A percentile compares a stretch with the other conserved stretches of the same genome.
These are phyloP conservation scores for Drosophila paracracens DNA, from an alignment of 2,888 invertebrate genomes.

Conservation along the genomic window DNA sequence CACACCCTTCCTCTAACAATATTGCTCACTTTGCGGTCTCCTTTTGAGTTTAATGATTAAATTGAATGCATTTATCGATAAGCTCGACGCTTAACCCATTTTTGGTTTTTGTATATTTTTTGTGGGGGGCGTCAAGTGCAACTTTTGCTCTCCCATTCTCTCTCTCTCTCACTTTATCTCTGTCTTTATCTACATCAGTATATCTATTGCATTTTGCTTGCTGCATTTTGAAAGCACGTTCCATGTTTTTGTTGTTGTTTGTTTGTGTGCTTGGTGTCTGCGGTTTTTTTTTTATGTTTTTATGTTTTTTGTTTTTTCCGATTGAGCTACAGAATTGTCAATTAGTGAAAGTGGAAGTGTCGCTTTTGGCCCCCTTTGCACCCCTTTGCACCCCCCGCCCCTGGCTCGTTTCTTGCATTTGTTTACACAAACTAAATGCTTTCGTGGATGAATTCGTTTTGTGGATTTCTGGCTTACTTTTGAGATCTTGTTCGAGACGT, in stretches of 20 bases:
- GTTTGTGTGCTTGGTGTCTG: slow-evolving; percentile 60
- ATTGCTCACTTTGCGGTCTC: slow-evolving; percentile 20
- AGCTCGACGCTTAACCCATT: slow-evolving; percentile 52
- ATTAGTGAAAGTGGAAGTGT: slow-evolving; percentile 80
- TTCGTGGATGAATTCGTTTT: slow-evolving; percentile 49
- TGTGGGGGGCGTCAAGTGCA: slow-evolving; percentile 65
- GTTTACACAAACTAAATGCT: slow-evolving; percentile 59
- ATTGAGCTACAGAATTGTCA: slow-evolving; percentile 77
- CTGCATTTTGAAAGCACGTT: slow-evolving; percentile 43
- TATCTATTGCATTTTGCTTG: slow-evolving; percentile 29
- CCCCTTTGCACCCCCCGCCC: neutral
- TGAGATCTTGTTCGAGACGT: slow-evolving; percentile 46
- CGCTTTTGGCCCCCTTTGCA: slow-evolving; percentile 15
- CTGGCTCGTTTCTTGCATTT: slow-evolving; percentile 33
- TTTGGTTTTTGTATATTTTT: slow-evolving; percentile 18
- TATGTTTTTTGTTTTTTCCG: slow-evolving; percentile 53
- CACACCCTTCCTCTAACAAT: neutral
- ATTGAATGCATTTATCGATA: slow-evolving; percentile 38
- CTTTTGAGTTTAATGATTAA: slow-evolving; percentile 28
- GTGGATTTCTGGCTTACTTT: slow-evolving; percentile 32
- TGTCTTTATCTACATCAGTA: neutral
- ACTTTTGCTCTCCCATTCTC: slow-evolving; percentile 20
- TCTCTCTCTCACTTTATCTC: neutral
- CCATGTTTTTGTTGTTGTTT: slow-evolving; percentile 26
- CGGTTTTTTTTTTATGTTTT: slow-evolving; percentile 58